Evolutionary conservation across 2,113 vertebrate genomes (phyloP).

Genomic region (Paratilapia polleni): DNA sequence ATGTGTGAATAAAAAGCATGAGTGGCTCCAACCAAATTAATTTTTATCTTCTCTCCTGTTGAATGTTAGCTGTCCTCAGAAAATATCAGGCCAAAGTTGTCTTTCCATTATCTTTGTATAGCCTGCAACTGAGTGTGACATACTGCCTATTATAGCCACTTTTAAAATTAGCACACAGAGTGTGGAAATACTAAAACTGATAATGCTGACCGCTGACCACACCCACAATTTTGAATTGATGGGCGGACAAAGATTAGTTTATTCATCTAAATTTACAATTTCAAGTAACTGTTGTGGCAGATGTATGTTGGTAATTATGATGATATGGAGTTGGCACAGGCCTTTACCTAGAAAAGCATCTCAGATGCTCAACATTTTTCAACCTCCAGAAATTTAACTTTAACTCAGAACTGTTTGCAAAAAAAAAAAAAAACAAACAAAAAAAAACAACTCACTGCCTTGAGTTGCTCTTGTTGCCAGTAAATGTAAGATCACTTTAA

Average conservation of each 20-base stretch:
- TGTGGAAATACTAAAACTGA: neutral
- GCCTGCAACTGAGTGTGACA: conserved; percentile 15
- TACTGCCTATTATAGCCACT: conserved; percentile 25
- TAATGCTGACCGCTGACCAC: conserved; percentile 11
- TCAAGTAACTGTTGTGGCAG: neutral
- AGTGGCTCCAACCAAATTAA: conserved; percentile 66
- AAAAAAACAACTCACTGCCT: neutral
- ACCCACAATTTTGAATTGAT: neutral
- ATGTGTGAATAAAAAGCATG: conserved; percentile 64
- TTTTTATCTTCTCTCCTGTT: conserved; percentile 44
- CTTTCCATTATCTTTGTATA: conserved; percentile 53
- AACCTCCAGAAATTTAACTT: conserved; percentile 10
- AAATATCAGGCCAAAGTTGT: conserved; percentile 54
- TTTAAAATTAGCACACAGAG: neutral
- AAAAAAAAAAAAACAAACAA: neutral
- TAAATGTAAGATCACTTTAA: conserved; percentile 51
- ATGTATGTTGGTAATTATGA: neutral
- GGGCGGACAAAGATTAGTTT: neutral
- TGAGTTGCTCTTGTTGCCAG: conserved; percentile 41
- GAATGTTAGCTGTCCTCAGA: conserved; percentile 60
- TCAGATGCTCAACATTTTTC: conserved; percentile 25
- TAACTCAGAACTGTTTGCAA: neutral
- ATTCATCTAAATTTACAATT: neutral
- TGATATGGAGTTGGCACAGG: conserved; percentile 13
- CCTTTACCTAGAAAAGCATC: conserved; percentile 23